phyloP scores from a whole-genome alignment of 53 echinoderm and acorn worm genomes.

The Patiria pectinifera region DNA sequence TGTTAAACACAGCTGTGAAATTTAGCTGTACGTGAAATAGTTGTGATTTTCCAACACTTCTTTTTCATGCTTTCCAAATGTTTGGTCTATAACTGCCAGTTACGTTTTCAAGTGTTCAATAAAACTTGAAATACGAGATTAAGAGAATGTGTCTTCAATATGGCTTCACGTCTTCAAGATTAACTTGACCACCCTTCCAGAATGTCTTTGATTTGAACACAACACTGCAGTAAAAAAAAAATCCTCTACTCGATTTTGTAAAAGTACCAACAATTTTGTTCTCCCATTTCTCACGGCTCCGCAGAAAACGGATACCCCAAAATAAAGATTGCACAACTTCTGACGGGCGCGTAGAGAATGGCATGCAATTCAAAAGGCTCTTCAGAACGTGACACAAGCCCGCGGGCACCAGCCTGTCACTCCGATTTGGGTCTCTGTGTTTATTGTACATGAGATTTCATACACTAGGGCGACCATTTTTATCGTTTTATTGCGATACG shows the following conservation, averaged over 20 bases:
- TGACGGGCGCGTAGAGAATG: not conserved
- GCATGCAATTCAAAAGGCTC: conserved; percentile 9
- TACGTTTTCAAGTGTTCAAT: not conserved
- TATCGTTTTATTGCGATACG: not conserved
- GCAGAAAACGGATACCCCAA: not conserved
- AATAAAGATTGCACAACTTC: conserved; percentile 4
- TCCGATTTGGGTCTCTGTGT: not conserved
- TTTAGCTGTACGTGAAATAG: too few species aligned
- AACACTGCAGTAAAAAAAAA: not conserved
- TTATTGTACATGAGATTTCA: not conserved
- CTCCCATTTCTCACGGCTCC: not conserved
- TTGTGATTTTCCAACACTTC: too few species aligned
- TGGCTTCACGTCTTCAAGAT: too few species aligned
- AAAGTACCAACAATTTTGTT: not conserved
- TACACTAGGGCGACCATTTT: not conserved
- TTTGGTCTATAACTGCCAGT: too few species aligned
- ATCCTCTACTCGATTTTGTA: not conserved
- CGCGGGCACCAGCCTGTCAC: conserved; percentile 19
- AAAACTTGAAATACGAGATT: not conserved
- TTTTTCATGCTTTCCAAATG: too few species aligned
- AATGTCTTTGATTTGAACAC: not conserved
- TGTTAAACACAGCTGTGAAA: too few species aligned
- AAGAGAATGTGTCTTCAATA: too few species aligned
- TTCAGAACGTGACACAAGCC: conserved; percentile 9
- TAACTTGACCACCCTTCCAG: not conserved